Evolutionary conservation across 1,140 invertebrate genomes (phyloP).

Genomic region (Temnothorax curvispinosus): DNA sequence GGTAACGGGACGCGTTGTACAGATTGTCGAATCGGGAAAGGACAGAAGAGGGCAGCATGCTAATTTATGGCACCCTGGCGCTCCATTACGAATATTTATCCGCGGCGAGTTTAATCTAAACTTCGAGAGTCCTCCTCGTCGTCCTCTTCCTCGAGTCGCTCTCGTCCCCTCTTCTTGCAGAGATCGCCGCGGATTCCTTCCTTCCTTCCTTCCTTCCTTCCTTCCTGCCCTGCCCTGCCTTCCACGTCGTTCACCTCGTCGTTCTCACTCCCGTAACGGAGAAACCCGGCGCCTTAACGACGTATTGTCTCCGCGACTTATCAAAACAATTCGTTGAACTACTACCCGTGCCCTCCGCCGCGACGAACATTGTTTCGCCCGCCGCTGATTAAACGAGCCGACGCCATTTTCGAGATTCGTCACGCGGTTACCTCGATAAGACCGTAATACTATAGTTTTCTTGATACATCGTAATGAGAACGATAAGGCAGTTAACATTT

Average conservation of each 20-base stretch:
- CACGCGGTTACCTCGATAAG: slow-evolving; percentile 20
- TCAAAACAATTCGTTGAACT: slow-evolving; percentile 84
- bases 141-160: slow-evolving; percentile 55
- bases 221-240: slow-evolving; percentile 29
- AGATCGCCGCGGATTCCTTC: slow-evolving; percentile 49
- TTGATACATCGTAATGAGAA: not conserved
- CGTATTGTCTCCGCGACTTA: slow-evolving; percentile 85
- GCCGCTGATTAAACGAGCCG: slow-evolving; percentile 75
- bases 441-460: not conserved
- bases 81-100: slow-evolving; percentile 87
- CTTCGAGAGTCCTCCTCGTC: slow-evolving; percentile 81
- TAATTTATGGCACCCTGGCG: slow-evolving; percentile 86
- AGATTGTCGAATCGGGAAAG: slow-evolving; percentile 77
- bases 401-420: slow-evolving; percentile 52
- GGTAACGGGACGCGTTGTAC: slow-evolving; percentile 65
- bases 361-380: slow-evolving; percentile 69
- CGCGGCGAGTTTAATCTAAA: slow-evolving; percentile 86
- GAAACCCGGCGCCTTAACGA: slow-evolving; percentile 82
- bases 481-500: not conserved
- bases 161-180: slow-evolving; percentile 45
- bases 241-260: slow-evolving; percentile 59
- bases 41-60: slow-evolving; percentile 79
- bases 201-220: slow-evolving; percentile 49
- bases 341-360: slow-evolving; percentile 62
- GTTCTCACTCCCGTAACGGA: slow-evolving; percentile 46